Base-by-base conservation (phyloP, 2,888 invertebrate genomes). In the Chymomyza procnemis region DNA sequence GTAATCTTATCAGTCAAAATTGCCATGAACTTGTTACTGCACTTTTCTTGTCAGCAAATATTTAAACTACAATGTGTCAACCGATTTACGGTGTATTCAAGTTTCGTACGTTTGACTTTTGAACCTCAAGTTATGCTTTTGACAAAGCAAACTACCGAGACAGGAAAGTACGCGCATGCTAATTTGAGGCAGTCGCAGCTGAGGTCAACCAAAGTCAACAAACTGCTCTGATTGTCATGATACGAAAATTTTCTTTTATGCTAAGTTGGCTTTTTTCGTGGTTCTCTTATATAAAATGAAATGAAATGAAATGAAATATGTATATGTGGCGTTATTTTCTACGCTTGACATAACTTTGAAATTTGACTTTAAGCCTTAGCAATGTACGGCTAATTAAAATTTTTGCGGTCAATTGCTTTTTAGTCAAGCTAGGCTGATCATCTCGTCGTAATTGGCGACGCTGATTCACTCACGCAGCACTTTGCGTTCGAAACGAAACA, bases 331-430 rank as follows among this genome's bases (percentile, higher is more conserved):
- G 34, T 41, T 41, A 26, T 41, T 12, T 41, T 41, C 34, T 2
- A 9, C 34, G 34, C 12, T 41, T 41, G 9, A 41, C 34, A 41
- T 41, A 41, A 14, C 34, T 41, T 41, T 21, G 50, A 60, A n/a
- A 46, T 47, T 16, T 16, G 18, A 16, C 2, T 68, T 59, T 12
- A 41, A 41, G 19, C 8, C 14, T 52, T 52, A 52, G 9, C 52
- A 18, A 18, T 26, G 26, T 71, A 56, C 60, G 66, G 54, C 67
- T 73, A 76, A 79, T 79, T 78, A 68, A 76, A 79, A 71, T 69
- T 66, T 66, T 64, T 80, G 67, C 71, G 80, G 70, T 79, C 78
- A 78, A 80, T 73, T 78, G 73, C 61, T 61, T 67, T 78, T 69
- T 54, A 64, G 75, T 67, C 69, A 69, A 59, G 74, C 74, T 54